These are phyloP conservation scores for Eurosta solidaginis DNA, from an alignment of 1,140 invertebrate genomes.

Conservation along the genomic window DNA sequence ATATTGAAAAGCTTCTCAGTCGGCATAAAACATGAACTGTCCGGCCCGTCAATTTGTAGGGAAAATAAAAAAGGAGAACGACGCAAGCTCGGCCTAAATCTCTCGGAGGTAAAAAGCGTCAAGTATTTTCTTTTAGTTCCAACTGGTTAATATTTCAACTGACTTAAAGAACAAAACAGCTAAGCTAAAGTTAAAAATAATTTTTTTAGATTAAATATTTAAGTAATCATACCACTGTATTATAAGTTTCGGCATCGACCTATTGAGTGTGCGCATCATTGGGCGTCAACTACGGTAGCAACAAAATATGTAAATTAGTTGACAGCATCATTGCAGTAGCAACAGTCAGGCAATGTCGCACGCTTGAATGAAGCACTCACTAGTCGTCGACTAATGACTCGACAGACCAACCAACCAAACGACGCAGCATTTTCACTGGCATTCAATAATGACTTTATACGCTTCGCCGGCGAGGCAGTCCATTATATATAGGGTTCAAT, in stretches of 20 bases:
- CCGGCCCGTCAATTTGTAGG: no score
- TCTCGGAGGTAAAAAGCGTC: no score
- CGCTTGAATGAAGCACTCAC: background rate
- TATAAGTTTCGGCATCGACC: background rate
- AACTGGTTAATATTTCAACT: no score
- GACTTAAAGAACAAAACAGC: no score
- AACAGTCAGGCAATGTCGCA: slow-evolving; percentile 10
- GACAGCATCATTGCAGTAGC: slow-evolving; percentile 3
- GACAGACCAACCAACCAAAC: background rate
- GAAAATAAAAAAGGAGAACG: no score
- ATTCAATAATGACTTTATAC: background rate
- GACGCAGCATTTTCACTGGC: background rate
- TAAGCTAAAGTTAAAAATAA: no score
- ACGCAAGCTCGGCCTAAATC: no score
- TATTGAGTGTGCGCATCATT: slow-evolving; percentile 9
- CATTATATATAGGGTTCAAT: background rate
- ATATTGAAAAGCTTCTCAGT: no score
- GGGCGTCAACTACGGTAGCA: slow-evolving; percentile 8
- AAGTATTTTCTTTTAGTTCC: no score
- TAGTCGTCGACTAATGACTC: background rate
- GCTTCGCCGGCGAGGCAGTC: background rate
- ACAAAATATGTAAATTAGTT: slow-evolving; percentile 24
- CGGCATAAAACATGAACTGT: no score
- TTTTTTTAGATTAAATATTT: background rate
- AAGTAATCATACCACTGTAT: background rate